phyloP scores from a whole-genome alignment of 2,888 invertebrate genomes.

The Arge pagana region DNA sequence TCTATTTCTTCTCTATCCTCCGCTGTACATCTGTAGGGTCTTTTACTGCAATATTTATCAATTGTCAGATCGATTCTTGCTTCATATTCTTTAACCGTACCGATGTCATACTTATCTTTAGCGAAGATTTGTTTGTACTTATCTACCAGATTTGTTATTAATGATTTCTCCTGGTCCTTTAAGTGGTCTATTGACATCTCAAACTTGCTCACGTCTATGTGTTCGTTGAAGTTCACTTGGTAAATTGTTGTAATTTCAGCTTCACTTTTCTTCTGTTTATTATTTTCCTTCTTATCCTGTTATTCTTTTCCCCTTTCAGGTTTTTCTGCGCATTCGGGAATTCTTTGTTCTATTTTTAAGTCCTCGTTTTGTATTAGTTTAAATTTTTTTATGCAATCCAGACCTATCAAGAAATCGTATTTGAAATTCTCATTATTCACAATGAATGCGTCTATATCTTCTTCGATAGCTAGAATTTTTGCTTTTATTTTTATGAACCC shows the following conservation, averaged over 20 bases:
- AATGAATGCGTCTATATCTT: constrained; percentile 27
- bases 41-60: constrained; percentile 23
- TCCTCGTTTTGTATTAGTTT: constrained; percentile 33
- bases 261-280: not conserved
- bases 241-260: not conserved
- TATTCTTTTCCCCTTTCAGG: constrained; percentile 27
- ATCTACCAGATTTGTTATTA: constrained; percentile 18
- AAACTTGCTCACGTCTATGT: constrained; percentile 26
- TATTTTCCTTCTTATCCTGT: constrained; percentile 18
- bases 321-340: no score
- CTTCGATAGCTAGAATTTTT: constrained; percentile 27
- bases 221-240: constrained; percentile 31
- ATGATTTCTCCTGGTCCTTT: constrained; percentile 19
- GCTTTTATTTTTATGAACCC: constrained; percentile 26
- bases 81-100: constrained; percentile 11
- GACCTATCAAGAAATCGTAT: constrained; percentile 33
- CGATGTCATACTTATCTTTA: constrained; percentile 23
- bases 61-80: constrained; percentile 1
- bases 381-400: constrained; percentile 34
- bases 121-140: not conserved
- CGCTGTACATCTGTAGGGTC: constrained; percentile 22
- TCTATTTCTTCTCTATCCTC: constrained; percentile 26
- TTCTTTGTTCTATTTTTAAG: constrained; percentile 20
- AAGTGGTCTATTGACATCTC: constrained; percentile 25
- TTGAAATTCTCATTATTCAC: constrained; percentile 29